Evolutionary conservation across 1,140 invertebrate species (phyloP), one percentile per base, ranked within the genome.

Genomic region (Pinna nobilis): DNA sequence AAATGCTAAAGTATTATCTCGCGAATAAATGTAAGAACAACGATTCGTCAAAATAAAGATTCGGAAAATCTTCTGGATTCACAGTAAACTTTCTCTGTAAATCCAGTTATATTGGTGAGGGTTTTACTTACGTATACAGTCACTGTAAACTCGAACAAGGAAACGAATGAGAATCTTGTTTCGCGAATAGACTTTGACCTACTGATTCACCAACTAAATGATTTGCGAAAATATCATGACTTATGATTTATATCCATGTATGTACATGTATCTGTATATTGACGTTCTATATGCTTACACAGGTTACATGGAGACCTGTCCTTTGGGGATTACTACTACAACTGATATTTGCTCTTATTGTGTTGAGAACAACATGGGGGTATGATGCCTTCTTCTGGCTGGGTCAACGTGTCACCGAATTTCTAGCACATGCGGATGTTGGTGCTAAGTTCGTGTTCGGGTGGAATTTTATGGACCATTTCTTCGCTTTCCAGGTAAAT

Each of bases 401-500:
- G 59, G 94, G 95, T 1, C 89, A 94, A 74, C 83, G 91, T 74
- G 86, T 92, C 0, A 91, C 93, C 18, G 92, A 90, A 0, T 97
- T 98, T 84, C 85, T 98, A 25, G 90, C 91, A 2, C 97, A 93
- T 83, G 92, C 94, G 0, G 91, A 93, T 63, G 89, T 91, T 1
- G 97, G 97, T 0, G 93, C 95, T 0, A 89, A 84, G 3, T 97
- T 99, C 82, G 94, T 97, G 0, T 98, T 95, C 85, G 95, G 95
- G 0, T 32, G 7, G n/a, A 35, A 23, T 20, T 76, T 67, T 63
- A 44, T 18, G 1, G 77, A 84, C n/a, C 85, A 84, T 65, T 79
- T 79, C 50, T 84, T 87, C 65, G 82, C 78, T 4, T 83, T 87
- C 57, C 78, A 73, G 75, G 83, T 86, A 66, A 53, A 33, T 6